These are phyloP conservation scores for Lymantria monacha DNA, from an alignment of 2,888 invertebrate species.

Conservation along the genomic window DNA sequence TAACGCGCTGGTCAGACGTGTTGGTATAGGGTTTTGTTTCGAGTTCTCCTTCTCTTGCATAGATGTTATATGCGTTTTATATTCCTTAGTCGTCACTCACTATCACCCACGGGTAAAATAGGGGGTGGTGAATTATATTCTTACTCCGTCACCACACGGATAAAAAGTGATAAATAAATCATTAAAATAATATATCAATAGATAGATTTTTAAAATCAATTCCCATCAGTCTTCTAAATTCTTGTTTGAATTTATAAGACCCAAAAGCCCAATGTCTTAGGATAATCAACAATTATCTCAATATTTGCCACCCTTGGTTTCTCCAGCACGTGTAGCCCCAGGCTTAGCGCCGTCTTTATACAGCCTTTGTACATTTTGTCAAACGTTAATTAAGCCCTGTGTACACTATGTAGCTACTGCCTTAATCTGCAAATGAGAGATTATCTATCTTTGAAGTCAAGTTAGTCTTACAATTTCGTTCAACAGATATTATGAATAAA, in stretches of 20 bases:
- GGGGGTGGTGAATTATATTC: no score
- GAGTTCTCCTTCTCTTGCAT: no score
- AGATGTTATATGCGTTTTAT: no score
- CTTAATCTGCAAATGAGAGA: constrained; percentile 25
- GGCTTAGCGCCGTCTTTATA: constrained; percentile 26
- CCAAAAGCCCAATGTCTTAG: neutral
- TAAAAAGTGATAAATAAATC: no score
- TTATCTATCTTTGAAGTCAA: constrained; percentile 31
- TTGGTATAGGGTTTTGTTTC: no score
- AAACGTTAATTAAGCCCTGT: constrained; percentile 42
- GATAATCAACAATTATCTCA: constrained; percentile 10
- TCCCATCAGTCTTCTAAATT: no score
- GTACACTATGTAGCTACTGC: constrained; percentile 12
- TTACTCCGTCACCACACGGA: no score
- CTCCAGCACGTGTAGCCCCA: constrained; percentile 21
- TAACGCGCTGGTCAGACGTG: no score
- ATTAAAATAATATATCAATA: no score
- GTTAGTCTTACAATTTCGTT: constrained; percentile 6
- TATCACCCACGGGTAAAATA: no score
- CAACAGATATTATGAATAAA: constrained; percentile 6
- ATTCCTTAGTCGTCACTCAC: no score
- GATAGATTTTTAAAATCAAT: no score
- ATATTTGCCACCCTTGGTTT: constrained; percentile 15
- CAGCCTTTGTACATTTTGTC: constrained; percentile 50
- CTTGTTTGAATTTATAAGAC: neutral